These are phyloP conservation scores for Tribolium freemani DNA, from an alignment of 2,888 invertebrate genomes.

Conservation along the genomic window DNA sequence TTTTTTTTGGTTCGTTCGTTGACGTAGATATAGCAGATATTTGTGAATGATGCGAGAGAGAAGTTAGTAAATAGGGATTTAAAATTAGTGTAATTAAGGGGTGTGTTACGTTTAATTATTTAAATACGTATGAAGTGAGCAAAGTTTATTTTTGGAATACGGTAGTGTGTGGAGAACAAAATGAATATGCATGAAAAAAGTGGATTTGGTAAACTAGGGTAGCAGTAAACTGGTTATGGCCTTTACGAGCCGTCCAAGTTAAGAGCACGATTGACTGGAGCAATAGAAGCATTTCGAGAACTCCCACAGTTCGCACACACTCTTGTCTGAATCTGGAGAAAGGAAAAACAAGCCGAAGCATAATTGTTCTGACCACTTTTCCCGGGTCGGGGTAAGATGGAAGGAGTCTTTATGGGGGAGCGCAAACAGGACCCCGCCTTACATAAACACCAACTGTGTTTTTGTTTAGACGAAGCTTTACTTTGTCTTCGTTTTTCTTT, in stretches of 20 bases:
- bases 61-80: background rate
- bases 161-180: conserved; percentile 30
- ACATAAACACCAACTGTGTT: conserved; percentile 61
- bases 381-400: conserved; percentile 41
- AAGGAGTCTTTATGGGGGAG: conserved; percentile 50
- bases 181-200: conserved; percentile 45
- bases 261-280: conserved; percentile 51
- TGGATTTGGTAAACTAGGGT: conserved; percentile 34
- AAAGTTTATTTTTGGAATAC: background rate
- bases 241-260: conserved; percentile 46
- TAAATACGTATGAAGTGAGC: background rate
- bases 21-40: background rate
- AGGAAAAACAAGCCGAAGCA: conserved; percentile 54
- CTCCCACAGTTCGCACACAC: conserved; percentile 44
- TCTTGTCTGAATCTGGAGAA: conserved; percentile 49
- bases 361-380: conserved; percentile 59
- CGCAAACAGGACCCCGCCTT: conserved; percentile 55
- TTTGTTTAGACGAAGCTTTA: conserved; percentile 56
- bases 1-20: background rate
- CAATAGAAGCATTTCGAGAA: conserved; percentile 48
- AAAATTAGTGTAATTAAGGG: conserved; percentile 15
- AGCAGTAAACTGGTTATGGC: conserved; percentile 48
- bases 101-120: conserved; percentile 15
- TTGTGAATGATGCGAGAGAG: no score
- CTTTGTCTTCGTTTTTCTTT: conserved; percentile 55